A percentile compares a stretch with the other conserved stretches of the same genome.
These are phyloP conservation scores for Micronycteris hirsuta DNA, from an alignment of 2,113 vertebrate genomes.

Conservation along the genomic window DNA sequence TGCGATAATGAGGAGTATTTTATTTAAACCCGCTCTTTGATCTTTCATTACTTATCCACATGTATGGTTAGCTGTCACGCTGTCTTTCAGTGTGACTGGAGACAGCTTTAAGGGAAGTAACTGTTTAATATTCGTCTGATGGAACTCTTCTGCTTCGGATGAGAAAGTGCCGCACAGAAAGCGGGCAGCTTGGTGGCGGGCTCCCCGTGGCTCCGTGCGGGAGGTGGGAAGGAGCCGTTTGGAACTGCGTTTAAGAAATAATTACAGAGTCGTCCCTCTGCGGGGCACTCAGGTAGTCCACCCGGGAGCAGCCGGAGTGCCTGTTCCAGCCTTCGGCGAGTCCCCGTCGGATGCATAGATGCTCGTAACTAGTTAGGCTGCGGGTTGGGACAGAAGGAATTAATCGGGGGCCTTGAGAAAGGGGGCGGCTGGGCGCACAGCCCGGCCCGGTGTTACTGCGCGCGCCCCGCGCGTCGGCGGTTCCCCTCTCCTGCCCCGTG, in stretches of 20 bases:
- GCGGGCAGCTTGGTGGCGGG: neutral
- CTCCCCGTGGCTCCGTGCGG: neutral
- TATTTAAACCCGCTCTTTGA: constrained; percentile 67
- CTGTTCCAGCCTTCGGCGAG: neutral
- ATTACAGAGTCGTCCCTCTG: neutral
- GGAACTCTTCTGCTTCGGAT: constrained; percentile 41
- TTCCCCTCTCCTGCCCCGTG: neutral
- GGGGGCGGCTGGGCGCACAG: neutral
- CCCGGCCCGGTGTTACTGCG: neutral
- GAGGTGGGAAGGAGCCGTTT: neutral
- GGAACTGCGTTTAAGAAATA: neutral
- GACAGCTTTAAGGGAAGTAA: constrained; percentile 51
- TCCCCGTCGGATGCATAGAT: accelerated
- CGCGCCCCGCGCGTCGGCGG: neutral
- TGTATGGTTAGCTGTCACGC: constrained; percentile 10
- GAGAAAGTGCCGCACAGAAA: neutral
- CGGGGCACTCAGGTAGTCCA: neutral
- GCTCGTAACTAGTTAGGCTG: constrained; percentile 7
- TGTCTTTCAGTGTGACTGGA: neutral
- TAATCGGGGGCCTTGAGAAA: neutral
- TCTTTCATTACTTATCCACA: constrained; percentile 56
- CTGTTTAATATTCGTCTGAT: neutral
- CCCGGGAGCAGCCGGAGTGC: neutral
- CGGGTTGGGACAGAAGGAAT: neutral
- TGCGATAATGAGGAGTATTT: constrained; percentile 59